Conservation (phyloP, 2,797 vertebrate genomes). For the Liasis olivaceus region DNA sequence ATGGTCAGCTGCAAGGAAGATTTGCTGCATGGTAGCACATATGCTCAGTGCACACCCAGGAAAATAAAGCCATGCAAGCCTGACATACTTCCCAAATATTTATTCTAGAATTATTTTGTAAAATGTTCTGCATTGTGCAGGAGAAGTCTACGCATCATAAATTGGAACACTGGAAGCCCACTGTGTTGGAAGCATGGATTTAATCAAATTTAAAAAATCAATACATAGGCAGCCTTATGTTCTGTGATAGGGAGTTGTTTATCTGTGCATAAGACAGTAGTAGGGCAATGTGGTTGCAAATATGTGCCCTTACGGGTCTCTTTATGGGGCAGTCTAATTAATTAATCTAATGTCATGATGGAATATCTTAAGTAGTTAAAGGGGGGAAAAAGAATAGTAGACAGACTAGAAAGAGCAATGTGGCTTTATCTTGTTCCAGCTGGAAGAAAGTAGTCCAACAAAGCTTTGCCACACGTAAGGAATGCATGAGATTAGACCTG, state of each 20-base stretch:
- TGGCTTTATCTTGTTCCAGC: not conserved
- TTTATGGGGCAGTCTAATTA: not conserved
- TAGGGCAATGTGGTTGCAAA: not conserved
- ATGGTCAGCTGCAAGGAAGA: not conserved
- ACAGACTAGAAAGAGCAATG: not conserved
- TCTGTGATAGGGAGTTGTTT: not conserved
- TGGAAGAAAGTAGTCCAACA: not conserved
- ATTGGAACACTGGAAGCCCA: not conserved
- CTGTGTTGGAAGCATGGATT: not conserved
- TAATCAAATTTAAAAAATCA: not conserved
- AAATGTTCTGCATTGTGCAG: not conserved
- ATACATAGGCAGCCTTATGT: not conserved
- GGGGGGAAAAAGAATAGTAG: not conserved
- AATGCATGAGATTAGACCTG: not conserved
- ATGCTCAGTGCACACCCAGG: not conserved
- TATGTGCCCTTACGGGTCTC: not conserved
- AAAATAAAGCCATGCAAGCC: not conserved
- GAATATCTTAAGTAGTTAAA: not conserved
- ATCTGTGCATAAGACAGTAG: not conserved
- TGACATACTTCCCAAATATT: not conserved
- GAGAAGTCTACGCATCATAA: not conserved
- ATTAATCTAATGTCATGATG: not conserved
- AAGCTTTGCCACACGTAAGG: not conserved
- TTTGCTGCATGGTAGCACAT: not conserved
- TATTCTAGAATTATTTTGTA: not conserved